Percentiles rank a stretch among this genome's conserved stretches.
phyloP scores from a whole-genome alignment of 1,140 invertebrate species.

The Drosophila sp. region DNA sequence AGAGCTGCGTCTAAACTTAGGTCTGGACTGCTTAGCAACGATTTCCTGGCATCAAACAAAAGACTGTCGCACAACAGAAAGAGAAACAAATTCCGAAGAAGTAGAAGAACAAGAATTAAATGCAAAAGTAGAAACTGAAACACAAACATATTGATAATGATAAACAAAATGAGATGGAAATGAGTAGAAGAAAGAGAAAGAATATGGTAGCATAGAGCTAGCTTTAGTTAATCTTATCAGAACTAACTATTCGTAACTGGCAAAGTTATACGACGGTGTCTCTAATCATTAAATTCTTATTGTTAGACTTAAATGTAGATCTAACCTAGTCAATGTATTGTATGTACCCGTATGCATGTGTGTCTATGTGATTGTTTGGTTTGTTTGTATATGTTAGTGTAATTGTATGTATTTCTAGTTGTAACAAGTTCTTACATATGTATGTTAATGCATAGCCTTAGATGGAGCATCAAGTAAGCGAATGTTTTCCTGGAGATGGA shows the following conservation, averaged over 20 bases:
- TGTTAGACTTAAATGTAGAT: slow-evolving; percentile 44
- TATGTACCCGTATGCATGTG: slow-evolving; percentile 49
- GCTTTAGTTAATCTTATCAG: slow-evolving; percentile 2
- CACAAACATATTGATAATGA: slow-evolving; percentile 6
- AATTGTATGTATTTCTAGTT: slow-evolving; percentile 67
- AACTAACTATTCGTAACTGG: slow-evolving; percentile 46
- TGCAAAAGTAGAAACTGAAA: slow-evolving; percentile 23
- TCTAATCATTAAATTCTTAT: slow-evolving; percentile 44
- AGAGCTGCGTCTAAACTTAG: slow-evolving; percentile 89
- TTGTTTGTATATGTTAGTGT: slow-evolving; percentile 75
- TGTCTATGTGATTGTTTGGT: slow-evolving; percentile 60
- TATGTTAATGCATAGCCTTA: slow-evolving; percentile 18
- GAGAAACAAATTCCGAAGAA: slow-evolving; percentile 8
- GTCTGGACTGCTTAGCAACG: slow-evolving; percentile 5
- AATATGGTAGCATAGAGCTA: slow-evolving; percentile 14
- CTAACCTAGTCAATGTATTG: slow-evolving; percentile 66
- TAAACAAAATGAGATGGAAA: not conserved
- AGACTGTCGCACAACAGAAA: slow-evolving; percentile 77
- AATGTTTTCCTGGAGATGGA: not conserved
- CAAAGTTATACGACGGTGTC: slow-evolving; percentile 34
- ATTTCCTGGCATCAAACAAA: slow-evolving; percentile 73
- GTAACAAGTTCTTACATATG: slow-evolving; percentile 35
- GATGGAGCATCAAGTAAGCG: slow-evolving; percentile 27
- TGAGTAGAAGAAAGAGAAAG: not conserved
- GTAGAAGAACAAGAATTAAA: too few species aligned